These are phyloP conservation scores for Anthopleura xanthogrammica DNA, from an alignment of 92 coral and sea anemone species.

Conservation along the genomic window DNA sequence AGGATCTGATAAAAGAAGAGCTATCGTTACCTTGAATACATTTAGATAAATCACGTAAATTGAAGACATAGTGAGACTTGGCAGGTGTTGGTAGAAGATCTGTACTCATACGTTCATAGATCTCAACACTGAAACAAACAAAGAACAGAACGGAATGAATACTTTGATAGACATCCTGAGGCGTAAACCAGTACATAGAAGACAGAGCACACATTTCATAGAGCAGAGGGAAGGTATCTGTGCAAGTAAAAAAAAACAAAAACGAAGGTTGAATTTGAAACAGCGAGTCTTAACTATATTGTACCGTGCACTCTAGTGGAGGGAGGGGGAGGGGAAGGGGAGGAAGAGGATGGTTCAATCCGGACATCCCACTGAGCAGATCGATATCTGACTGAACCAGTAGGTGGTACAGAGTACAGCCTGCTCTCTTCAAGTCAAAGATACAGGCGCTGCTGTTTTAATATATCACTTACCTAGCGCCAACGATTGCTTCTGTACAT, in stretches of 20 bases:
- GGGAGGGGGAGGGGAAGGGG: too few relatives aligned
- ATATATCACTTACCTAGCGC: slow-evolving; percentile 66
- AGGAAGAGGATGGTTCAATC: too few relatives aligned
- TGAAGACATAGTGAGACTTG: slow-evolving; percentile 96
- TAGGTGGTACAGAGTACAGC: too few relatives aligned
- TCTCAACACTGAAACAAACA: slow-evolving; percentile 73
- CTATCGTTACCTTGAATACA: slow-evolving; percentile 84
- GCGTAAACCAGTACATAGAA: background rate
- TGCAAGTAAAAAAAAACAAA: too few relatives aligned
- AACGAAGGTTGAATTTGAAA: too few relatives aligned
- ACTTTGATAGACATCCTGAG: background rate
- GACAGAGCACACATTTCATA: background rate
- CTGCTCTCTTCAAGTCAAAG: too few relatives aligned
- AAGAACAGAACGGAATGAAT: background rate
- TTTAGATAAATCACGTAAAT: slow-evolving; percentile 94
- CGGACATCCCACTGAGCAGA: too few relatives aligned
- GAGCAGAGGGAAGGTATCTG: too few relatives aligned
- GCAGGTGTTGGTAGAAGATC: slow-evolving; percentile 98
- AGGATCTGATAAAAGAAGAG: background rate
- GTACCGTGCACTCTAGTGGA: too few relatives aligned
- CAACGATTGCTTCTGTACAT: slow-evolving; percentile 93
- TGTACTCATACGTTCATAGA: slow-evolving; percentile 95
- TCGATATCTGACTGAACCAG: too few relatives aligned
- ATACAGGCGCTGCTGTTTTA: too few relatives aligned
- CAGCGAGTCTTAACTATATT: too few relatives aligned